Evolutionary conservation across 2,113 vertebrate genomes (phyloP).

Genomic region (Phalacrocorax aristotelis): DNA sequence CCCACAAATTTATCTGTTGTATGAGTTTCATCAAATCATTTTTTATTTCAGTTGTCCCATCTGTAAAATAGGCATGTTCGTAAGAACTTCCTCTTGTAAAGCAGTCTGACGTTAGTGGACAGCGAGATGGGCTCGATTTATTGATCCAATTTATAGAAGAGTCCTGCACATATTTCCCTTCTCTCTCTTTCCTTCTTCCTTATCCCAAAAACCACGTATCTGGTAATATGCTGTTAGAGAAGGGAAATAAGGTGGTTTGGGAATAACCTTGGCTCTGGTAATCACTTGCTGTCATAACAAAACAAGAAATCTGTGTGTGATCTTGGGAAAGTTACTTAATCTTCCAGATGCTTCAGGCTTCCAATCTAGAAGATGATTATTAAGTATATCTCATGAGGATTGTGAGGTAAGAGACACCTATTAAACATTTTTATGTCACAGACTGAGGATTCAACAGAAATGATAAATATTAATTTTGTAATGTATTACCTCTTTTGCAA

Average conservation of each 20-base stretch:
- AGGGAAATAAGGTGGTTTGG: not conserved
- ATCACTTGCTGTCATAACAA: not conserved
- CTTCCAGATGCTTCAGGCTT: not conserved
- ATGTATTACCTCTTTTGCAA: not conserved
- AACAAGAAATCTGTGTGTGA: constrained; percentile 5
- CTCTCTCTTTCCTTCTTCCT: not conserved
- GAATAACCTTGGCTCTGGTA: not conserved
- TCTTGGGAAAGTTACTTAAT: not conserved
- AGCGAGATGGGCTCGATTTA: not conserved
- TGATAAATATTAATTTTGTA: not conserved
- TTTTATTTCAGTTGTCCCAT: not conserved
- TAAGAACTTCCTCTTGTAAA: not conserved
- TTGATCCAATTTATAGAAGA: not conserved
- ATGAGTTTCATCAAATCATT: not conserved
- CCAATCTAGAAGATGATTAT: not conserved
- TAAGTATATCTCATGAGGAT: not conserved
- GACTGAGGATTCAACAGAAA: not conserved
- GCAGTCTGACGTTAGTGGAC: not conserved
- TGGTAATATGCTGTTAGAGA: not conserved
- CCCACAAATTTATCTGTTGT: not conserved
- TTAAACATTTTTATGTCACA: not conserved
- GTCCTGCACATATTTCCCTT: not conserved
- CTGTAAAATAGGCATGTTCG: not conserved
- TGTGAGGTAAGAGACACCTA: not conserved
- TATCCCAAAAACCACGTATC: not conserved